A percentile compares a stretch with the other conserved stretches of the same genome.
Conservation (phyloP, 1,140 invertebrate species). For the Gryon sp. region DNA sequence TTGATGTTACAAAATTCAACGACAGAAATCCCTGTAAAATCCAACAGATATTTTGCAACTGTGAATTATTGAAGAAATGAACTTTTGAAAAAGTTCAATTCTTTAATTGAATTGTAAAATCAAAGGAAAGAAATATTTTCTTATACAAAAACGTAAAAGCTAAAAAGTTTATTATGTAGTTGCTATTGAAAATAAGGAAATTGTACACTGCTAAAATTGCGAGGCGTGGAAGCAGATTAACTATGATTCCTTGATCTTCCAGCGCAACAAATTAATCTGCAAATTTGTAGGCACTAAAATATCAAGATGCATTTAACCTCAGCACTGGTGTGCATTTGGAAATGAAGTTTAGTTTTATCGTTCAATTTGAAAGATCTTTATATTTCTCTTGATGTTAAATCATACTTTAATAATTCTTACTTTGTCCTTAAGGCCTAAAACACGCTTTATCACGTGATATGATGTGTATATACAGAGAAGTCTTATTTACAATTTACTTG, state of each 20-base stretch:
- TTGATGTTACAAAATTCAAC: conserved; percentile 27
- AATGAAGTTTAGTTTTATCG: conserved; percentile 17
- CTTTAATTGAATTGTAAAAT: no score
- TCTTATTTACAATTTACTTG: conserved; percentile 55
- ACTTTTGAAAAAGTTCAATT: no score
- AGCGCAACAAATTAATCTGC: neutral
- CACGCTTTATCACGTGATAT: conserved; percentile 9
- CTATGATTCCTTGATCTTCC: no score
- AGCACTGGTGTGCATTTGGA: conserved; percentile 16
- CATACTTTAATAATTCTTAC: conserved; percentile 25
- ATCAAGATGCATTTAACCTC: conserved; percentile 38
- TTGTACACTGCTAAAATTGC: neutral
- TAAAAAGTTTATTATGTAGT: no score
- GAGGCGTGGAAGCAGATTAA: neutral
- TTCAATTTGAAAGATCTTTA: conserved; percentile 10
- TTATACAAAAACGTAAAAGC: no score
- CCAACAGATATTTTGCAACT: conserved; percentile 4
- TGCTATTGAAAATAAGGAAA: no score
- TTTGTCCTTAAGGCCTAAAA: conserved; percentile 49
- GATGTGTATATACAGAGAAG: conserved; percentile 53
- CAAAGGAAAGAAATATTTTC: no score
- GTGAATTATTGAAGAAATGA: no score
- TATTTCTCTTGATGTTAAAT: conserved; percentile 4
- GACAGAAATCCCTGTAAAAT: neutral
- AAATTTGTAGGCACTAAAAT: conserved; percentile 32